phyloP scores from a whole-genome alignment of 2,888 invertebrate genomes.

The Hofmannophila pseudospretella region DNA sequence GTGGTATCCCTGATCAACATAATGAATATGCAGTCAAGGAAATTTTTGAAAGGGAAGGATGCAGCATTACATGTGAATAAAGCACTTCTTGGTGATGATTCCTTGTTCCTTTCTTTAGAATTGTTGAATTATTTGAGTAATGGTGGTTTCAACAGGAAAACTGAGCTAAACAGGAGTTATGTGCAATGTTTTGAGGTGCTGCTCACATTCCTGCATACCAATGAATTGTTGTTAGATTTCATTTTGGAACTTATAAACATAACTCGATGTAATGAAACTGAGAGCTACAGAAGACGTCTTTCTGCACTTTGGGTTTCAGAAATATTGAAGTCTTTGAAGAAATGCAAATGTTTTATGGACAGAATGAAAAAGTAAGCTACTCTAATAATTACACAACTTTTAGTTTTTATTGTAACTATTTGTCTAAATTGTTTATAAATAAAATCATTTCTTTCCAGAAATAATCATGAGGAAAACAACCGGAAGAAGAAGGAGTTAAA shows the following conservation, averaged over 20 bases:
- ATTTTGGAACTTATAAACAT: conserved; percentile 60
- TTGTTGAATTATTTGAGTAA: conserved; percentile 40
- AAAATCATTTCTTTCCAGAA: conserved; percentile 34
- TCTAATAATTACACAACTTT: too few species aligned
- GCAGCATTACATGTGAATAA: conserved; percentile 32
- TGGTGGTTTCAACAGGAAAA: conserved; percentile 30
- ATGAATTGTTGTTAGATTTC: conserved; percentile 67
- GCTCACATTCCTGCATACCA: conserved; percentile 68
- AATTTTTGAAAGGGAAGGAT: conserved; percentile 38
- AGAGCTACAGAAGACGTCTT: conserved; percentile 41
- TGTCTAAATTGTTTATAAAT: too few species aligned
- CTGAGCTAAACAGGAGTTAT: conserved; percentile 39
- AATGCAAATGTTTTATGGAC: conserved; percentile 46
- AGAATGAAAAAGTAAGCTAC: conserved; percentile 48
- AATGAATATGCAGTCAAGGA: conserved; percentile 40
- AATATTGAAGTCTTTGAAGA: conserved; percentile 60
- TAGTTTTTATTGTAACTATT: too few species aligned
- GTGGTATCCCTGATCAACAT: conserved; percentile 39
- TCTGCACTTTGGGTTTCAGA: conserved; percentile 76
- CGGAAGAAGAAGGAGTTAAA: conserved; percentile 44
- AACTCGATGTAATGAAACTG: conserved; percentile 41
- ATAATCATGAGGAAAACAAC: conserved; percentile 20
- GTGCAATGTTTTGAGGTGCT: conserved; percentile 74
- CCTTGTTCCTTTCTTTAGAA: conserved; percentile 54
- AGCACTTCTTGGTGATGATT: conserved; percentile 47